Conservation (phyloP, 2,888 invertebrate genomes). For the Scaptomyza tumidula region DNA sequence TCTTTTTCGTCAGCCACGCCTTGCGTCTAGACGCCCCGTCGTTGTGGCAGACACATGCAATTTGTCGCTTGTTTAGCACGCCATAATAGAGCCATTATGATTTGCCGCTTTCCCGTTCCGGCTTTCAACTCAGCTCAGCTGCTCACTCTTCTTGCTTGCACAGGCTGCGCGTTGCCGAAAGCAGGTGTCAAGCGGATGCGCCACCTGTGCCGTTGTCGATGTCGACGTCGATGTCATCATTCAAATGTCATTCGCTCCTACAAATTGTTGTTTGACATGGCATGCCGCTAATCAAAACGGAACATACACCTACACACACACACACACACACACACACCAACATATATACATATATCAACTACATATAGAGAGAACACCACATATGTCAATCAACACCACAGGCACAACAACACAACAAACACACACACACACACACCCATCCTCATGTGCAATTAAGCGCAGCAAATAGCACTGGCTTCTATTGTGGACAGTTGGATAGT, state of each 20-base stretch:
- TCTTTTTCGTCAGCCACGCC: conserved; percentile 28
- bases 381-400: conserved; percentile 53
- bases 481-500: not conserved
- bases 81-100: conserved; percentile 73
- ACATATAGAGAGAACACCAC: conserved; percentile 27
- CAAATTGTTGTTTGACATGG: conserved; percentile 82
- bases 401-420: conserved; percentile 4
- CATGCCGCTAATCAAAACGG: conserved; percentile 80
- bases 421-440: conserved; percentile 4
- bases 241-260: conserved; percentile 74
- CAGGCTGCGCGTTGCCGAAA: conserved; percentile 20
- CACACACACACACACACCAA: conserved; percentile 11
- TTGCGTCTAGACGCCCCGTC: conserved; percentile 39
- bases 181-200: conserved; percentile 72
- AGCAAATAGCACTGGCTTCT: conserved; percentile 25
- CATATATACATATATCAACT: not conserved
- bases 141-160: not conserved
- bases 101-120: conserved; percentile 21
- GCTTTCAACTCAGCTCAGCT: conserved; percentile 1
- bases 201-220: conserved; percentile 53
- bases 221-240: conserved; percentile 67
- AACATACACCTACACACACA: conserved; percentile 43
- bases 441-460: conserved; percentile 50
- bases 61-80: conserved; percentile 76
- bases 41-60: conserved; percentile 53